Conservation (phyloP, 2,113 vertebrate species). For the Daboia siamensis region DNA sequence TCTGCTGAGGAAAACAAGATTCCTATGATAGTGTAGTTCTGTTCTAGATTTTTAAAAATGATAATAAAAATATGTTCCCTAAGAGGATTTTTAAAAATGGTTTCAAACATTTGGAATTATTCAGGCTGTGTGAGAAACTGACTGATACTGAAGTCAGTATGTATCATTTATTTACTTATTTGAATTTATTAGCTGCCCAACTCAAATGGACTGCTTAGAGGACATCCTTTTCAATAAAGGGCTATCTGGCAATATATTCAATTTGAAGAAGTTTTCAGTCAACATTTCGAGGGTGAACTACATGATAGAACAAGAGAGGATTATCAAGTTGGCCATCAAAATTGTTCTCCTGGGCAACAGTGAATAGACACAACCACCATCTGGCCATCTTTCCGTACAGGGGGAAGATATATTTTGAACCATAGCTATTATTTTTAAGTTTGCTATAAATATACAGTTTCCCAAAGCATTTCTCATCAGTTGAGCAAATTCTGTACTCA, state of each 20-base stretch:
- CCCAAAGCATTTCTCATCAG: no score
- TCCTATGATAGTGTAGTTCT: no score
- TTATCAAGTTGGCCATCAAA: neutral
- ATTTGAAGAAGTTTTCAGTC: neutral
- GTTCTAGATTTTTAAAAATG: conserved; percentile 31
- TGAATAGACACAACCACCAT: neutral
- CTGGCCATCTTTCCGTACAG: no score
- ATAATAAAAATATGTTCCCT: conserved; percentile 18
- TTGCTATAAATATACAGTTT: no score
- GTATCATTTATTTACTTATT: neutral
- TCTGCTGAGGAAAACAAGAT: neutral
- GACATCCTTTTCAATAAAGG: neutral
- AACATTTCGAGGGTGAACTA: neutral
- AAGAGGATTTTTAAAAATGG: neutral
- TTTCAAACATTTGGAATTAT: conserved; percentile 1
- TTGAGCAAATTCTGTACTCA: no score
- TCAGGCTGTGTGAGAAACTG: conserved; percentile 3
- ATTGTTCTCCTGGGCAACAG: neutral
- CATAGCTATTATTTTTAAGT: no score
- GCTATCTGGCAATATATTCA: neutral
- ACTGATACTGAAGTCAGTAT: neutral
- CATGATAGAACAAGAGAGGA: neutral
- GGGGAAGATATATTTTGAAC: no score
- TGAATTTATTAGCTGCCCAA: no score
- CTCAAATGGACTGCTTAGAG: neutral